phyloP scores from a whole-genome alignment of 2,888 invertebrate genomes.

The Harpagoxenus sublaevis region DNA sequence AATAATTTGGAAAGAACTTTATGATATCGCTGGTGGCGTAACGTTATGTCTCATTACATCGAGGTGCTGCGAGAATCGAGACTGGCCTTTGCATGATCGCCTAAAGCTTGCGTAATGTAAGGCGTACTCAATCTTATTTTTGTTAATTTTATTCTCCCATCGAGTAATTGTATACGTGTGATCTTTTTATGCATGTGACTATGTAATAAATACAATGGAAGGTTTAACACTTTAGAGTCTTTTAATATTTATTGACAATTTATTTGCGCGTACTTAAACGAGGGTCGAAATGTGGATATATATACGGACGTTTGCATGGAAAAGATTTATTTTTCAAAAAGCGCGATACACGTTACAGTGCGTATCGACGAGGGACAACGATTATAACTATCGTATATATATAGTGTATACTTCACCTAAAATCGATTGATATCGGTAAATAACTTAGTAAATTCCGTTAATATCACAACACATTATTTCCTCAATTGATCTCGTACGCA shows the following conservation, averaged over 20 bases:
- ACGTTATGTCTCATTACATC: constrained; percentile 31
- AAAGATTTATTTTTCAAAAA: constrained; percentile 85
- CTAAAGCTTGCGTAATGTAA: constrained; percentile 26
- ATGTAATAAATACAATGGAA: neutral
- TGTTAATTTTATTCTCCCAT: neutral
- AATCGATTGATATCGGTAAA: constrained; percentile 84
- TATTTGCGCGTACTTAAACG: neutral
- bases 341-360: constrained; percentile 83
- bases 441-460: constrained; percentile 83
- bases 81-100: neutral
- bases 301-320: constrained; percentile 78
- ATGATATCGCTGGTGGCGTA: constrained; percentile 30
- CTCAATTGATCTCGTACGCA: constrained; percentile 80
- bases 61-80: neutral
- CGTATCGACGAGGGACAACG: constrained; percentile 83
- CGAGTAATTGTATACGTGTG: neutral
- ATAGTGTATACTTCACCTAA: constrained; percentile 83
- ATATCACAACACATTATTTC: constrained; percentile 83
- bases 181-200: neutral
- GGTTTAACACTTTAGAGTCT: neutral
- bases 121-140: constrained; percentile 24
- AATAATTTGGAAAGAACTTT: constrained; percentile 40
- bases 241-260: constrained; percentile 19
- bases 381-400: constrained; percentile 81
- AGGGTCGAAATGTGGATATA: constrained; percentile 9